These are phyloP conservation scores for Himalopsyche tibetana DNA, from an alignment of 2,888 invertebrate species.

Conservation along the genomic window DNA sequence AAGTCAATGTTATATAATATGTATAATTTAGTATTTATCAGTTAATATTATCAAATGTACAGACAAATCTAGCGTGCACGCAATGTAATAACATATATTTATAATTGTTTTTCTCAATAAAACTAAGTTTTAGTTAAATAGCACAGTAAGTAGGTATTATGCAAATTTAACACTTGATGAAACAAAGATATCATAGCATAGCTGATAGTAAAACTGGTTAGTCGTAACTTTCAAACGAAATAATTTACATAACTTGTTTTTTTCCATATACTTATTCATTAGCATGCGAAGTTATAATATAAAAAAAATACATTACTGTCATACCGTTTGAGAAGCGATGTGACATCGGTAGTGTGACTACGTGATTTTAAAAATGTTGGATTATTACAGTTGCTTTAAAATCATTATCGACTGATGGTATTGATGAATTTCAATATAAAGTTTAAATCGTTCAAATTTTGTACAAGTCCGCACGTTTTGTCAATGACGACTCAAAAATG, in stretches of 20 bases:
- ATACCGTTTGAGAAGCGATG: conserved; percentile 12
- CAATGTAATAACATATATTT: background rate
- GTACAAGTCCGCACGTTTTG: too few species aligned
- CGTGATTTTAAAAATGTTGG: background rate
- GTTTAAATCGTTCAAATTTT: too few species aligned
- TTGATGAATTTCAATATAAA: too few species aligned
- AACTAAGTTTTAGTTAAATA: background rate
- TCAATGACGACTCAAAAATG: too few species aligned
- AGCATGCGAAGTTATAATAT: background rate
- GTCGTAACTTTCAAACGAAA: conserved; percentile 28
- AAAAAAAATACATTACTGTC: conserved; percentile 13
- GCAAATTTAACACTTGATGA: conserved; percentile 11
- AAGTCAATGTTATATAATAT: too few species aligned
- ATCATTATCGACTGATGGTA: too few species aligned
- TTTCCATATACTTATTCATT: conserved; percentile 5
- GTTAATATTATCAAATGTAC: too few species aligned
- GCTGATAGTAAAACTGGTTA: background rate
- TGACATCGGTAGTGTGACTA: background rate
- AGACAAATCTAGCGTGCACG: too few species aligned
- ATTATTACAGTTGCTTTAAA: background rate
- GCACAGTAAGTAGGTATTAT: background rate
- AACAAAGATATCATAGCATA: conserved; percentile 17
- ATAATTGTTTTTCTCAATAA: background rate
- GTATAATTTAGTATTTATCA: too few species aligned
- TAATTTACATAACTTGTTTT: conserved; percentile 12